These are phyloP conservation scores for Mantis religiosa DNA, from an alignment of 2,888 invertebrate species.

Conservation along the genomic window DNA sequence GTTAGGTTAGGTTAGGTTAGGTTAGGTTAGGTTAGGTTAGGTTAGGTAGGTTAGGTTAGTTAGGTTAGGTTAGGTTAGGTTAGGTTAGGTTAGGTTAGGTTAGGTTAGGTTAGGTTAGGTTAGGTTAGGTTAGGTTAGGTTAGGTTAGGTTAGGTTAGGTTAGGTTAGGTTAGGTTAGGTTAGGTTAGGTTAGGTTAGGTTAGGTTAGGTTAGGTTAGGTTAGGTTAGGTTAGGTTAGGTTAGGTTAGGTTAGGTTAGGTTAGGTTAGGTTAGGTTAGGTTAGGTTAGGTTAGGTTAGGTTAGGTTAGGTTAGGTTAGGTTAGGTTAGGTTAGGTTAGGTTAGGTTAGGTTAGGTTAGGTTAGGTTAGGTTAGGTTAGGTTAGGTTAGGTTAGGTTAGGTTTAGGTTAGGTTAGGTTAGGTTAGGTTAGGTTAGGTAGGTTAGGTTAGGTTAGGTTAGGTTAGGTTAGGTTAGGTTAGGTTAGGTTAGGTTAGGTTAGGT, in stretches of 20 bases:
- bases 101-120: not conserved
- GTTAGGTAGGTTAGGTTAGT: too few relatives aligned
- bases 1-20: too few relatives aligned
- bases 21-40: too few relatives aligned
- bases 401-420: too few relatives aligned
- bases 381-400: slow-evolving; percentile 15
- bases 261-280: slow-evolving; percentile 17
- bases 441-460: not conserved
- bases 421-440: slow-evolving; percentile 9
- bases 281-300: slow-evolving; percentile 19
- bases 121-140: not conserved
- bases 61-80: too few relatives aligned
- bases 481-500: too few relatives aligned
- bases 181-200: slow-evolving; percentile 15
- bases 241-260: slow-evolving; percentile 19
- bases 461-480: too few relatives aligned
- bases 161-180: not conserved
- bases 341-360: slow-evolving; percentile 15
- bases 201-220: slow-evolving; percentile 16
- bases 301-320: not conserved
- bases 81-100: not conserved
- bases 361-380: slow-evolving; percentile 3
- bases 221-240: slow-evolving; percentile 18
- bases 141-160: not conserved
- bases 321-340: slow-evolving; percentile 8